phyloP scores from a whole-genome alignment of 2,888 invertebrate species.

The Fragum sueziense region DNA sequence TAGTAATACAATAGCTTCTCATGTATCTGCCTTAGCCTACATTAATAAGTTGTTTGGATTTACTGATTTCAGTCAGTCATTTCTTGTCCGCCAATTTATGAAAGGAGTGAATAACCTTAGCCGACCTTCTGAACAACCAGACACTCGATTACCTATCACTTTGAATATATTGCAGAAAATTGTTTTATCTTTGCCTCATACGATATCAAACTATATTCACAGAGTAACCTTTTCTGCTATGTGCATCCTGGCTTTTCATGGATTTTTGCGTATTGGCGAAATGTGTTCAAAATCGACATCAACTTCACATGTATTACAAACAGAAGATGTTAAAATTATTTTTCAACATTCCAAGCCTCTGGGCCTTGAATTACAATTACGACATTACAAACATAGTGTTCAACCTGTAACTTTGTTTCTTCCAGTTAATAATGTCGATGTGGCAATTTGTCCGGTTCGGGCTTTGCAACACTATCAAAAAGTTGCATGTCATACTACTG shows the following conservation, averaged over 20 bases:
- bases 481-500: background rate
- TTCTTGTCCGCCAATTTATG: conserved; percentile 18
- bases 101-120: conserved; percentile 6
- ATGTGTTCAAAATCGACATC: background rate
- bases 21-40: conserved; percentile 22
- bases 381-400: background rate
- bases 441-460: background rate
- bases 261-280: conserved; percentile 7
- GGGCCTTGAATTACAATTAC: background rate
- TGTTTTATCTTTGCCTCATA: background rate
- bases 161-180: background rate
- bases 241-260: conserved; percentile 11
- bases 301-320: background rate
- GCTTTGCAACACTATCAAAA: background rate
- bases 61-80: conserved; percentile 12
- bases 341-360: background rate
- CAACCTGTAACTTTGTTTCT: background rate
- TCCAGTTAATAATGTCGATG: background rate
- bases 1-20: background rate
- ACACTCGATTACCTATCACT: background rate
- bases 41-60: conserved; percentile 15
- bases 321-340: background rate
- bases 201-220: background rate
- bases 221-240: background rate
- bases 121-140: background rate